These are phyloP conservation scores for Dinomys branickii DNA, from an alignment of 2,113 vertebrate genomes.

Conservation along the genomic window DNA sequence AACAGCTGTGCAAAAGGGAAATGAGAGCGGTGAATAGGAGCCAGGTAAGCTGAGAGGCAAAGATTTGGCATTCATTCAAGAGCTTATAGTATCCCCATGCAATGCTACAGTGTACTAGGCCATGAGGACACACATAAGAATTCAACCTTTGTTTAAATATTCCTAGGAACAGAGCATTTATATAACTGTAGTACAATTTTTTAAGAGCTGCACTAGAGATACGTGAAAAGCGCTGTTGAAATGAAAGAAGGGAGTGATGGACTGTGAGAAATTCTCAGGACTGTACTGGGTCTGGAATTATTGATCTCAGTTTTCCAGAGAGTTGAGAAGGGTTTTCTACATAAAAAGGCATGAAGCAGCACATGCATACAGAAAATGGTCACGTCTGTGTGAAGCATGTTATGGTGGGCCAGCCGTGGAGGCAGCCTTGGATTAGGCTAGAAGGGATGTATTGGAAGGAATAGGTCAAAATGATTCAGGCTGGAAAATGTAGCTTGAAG, in stretches of 20 bases:
- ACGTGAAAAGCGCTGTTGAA: background rate
- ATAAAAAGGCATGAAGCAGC: background rate
- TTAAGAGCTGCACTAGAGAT: background rate
- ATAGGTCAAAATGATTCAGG: background rate
- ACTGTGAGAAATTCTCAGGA: background rate
- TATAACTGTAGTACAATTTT: background rate
- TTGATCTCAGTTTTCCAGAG: background rate
- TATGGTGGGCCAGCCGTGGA: accelerated
- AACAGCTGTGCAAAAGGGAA: background rate
- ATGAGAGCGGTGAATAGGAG: background rate
- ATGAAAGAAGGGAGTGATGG: background rate
- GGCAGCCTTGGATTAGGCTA: background rate
- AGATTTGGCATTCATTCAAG: background rate
- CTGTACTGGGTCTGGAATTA: background rate
- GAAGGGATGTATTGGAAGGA: background rate
- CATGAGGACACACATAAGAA: background rate
- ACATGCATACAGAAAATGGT: background rate
- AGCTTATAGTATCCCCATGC: background rate
- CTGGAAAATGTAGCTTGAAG: background rate
- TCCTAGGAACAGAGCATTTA: background rate
- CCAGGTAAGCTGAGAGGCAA: background rate
- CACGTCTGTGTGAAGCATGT: background rate
- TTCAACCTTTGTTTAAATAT: background rate
- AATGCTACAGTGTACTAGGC: background rate
- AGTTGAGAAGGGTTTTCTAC: background rate